Evolutionary conservation across 2,888 invertebrate species (phyloP).

Genomic region (Metellina segmentata): DNA sequence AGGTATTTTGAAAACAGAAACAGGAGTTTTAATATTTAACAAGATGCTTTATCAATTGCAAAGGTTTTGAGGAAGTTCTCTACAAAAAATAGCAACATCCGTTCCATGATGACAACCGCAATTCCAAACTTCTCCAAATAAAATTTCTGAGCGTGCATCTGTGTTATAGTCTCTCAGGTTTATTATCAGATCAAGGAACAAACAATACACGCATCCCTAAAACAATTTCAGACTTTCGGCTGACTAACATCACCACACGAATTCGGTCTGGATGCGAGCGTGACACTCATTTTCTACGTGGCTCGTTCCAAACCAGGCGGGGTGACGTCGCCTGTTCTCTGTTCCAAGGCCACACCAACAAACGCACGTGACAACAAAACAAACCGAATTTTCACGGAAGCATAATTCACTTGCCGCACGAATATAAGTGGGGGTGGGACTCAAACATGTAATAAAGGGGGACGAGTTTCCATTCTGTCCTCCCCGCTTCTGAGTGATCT

Average conservation of each 20-base stretch:
- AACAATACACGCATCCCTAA: neutral
- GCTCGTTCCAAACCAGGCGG: neutral
- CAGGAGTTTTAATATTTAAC: too few species aligned
- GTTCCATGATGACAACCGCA: too few species aligned
- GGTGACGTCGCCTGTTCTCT: slow-evolving; percentile 8
- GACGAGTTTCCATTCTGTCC: too few species aligned
- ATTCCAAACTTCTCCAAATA: too few species aligned
- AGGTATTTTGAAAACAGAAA: too few species aligned
- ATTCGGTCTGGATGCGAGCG: neutral
- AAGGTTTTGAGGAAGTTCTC: too few species aligned
- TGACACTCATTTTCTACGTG: slow-evolving; percentile 17
- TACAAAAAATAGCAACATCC: too few species aligned
- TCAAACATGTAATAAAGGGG: neutral
- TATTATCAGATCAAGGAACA: neutral
- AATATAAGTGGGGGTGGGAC: too few species aligned
- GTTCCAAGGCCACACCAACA: neutral
- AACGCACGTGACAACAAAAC: slow-evolving; percentile 22
- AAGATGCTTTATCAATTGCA: too few species aligned
- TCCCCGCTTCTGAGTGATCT: too few species aligned
- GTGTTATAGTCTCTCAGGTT: too few species aligned
- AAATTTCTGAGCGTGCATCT: too few species aligned
- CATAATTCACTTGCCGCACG: slow-evolving; percentile 1
- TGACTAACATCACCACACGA: neutral
- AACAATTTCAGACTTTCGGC: neutral
- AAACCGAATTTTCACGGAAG: neutral